phyloP scores from a whole-genome alignment of 2,113 vertebrate genomes.

The Lanius collurio region DNA sequence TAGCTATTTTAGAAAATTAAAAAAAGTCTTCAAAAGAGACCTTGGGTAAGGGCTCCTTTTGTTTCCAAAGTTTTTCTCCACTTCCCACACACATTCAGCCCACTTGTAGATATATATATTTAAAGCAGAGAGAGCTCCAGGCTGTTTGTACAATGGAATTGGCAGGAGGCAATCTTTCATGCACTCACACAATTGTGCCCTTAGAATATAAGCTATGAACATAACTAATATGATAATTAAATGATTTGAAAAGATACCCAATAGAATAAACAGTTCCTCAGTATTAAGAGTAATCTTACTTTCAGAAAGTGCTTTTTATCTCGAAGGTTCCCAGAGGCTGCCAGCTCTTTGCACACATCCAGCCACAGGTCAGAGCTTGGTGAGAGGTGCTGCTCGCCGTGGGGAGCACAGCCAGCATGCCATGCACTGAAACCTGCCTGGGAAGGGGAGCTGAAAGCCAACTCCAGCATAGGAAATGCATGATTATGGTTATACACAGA shows the following conservation, averaged over 20 bases:
- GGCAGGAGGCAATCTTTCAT: constrained; percentile 19
- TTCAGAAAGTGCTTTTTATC: background rate
- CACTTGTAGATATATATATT: background rate
- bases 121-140: background rate
- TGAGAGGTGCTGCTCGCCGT: accelerated
- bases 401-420: accelerated
- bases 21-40: background rate
- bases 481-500: background rate
- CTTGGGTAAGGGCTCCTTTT: background rate
- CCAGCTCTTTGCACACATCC: background rate
- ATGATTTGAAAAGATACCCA: background rate
- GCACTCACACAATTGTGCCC: background rate
- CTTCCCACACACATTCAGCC: background rate
- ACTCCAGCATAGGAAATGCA: accelerated
- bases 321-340: background rate
- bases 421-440: background rate
- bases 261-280: background rate
- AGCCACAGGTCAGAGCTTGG: background rate
- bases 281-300: background rate
- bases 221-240: constrained; percentile 5
- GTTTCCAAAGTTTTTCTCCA: background rate
- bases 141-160: constrained; percentile 12
- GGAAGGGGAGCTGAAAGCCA: background rate
- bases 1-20: background rate
- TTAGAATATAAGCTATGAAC: constrained; percentile 8